phyloP scores from a whole-genome alignment of 1,140 invertebrate species.

The Melitaea cinxia region DNA sequence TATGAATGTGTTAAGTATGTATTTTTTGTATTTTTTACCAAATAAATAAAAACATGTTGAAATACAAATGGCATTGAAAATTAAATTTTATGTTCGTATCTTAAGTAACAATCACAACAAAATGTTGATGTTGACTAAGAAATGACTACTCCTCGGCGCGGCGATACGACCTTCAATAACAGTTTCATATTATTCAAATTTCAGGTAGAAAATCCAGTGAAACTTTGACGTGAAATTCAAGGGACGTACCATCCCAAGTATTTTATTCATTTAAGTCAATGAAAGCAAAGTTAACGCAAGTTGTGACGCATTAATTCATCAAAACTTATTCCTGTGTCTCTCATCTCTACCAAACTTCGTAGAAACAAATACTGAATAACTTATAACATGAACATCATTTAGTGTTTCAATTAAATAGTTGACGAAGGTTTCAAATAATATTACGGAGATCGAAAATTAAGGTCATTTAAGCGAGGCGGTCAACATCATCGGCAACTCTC shows the following conservation, averaged over 20 bases:
- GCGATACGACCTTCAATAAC: background rate
- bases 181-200: conserved; percentile 31
- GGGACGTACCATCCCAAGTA: conserved; percentile 19
- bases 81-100: no score
- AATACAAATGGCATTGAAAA: no score
- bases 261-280: conserved; percentile 34
- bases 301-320: conserved; percentile 30
- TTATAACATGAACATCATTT: background rate
- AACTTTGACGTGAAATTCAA: conserved; percentile 24
- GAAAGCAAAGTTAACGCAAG: conserved; percentile 34
- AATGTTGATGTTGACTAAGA: no score
- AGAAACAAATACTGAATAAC: background rate
- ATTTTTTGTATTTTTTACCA: no score
- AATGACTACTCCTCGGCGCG: no score
- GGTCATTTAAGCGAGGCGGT: background rate
- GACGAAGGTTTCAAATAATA: background rate
- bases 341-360: background rate
- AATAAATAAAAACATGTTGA: no score
- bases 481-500: background rate
- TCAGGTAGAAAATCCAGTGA: conserved; percentile 20
- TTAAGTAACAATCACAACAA: no score
- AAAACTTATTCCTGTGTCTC: conserved; percentile 15
- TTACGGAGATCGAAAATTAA: background rate
- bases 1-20: no score
- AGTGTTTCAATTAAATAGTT: background rate